Conservation (phyloP, 1,140 invertebrate species). For the Lamellibrachia luymesi region DNA sequence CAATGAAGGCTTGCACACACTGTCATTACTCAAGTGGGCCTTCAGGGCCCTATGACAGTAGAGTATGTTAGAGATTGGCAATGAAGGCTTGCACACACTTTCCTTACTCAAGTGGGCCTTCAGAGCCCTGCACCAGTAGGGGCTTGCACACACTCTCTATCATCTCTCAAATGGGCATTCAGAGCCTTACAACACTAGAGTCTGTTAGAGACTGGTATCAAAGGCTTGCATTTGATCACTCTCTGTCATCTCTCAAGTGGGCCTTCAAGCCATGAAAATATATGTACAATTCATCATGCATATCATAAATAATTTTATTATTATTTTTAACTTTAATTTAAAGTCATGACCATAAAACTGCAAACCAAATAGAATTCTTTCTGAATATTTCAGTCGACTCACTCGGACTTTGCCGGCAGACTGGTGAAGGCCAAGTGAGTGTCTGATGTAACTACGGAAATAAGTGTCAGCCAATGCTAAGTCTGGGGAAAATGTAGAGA, state of each 20-base stretch:
- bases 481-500: neutral
- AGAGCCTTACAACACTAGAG: constrained; percentile 64
- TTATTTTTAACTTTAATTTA: too few species aligned
- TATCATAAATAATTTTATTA: too few species aligned
- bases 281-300: too few species aligned
- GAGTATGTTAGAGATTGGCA: neutral
- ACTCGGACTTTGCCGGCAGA: too few species aligned
- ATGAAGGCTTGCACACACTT: constrained; percentile 47
- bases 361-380: too few species aligned
- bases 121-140: neutral
- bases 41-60: constrained; percentile 68
- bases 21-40: constrained; percentile 81
- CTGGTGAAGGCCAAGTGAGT: too few species aligned
- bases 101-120: neutral
- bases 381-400: too few species aligned
- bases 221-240: constrained; percentile 49
- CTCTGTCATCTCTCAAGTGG: too few species aligned
- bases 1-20: constrained; percentile 90
- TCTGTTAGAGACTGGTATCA: too few species aligned
- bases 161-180: constrained; percentile 80
- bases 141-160: constrained; percentile 89
- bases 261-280: neutral
- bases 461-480: neutral
- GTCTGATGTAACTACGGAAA: too few species aligned
- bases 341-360: too few species aligned